These are phyloP conservation scores for Sepiola atlantica DNA, from an alignment of 2,888 invertebrate genomes.

Conservation along the genomic window DNA sequence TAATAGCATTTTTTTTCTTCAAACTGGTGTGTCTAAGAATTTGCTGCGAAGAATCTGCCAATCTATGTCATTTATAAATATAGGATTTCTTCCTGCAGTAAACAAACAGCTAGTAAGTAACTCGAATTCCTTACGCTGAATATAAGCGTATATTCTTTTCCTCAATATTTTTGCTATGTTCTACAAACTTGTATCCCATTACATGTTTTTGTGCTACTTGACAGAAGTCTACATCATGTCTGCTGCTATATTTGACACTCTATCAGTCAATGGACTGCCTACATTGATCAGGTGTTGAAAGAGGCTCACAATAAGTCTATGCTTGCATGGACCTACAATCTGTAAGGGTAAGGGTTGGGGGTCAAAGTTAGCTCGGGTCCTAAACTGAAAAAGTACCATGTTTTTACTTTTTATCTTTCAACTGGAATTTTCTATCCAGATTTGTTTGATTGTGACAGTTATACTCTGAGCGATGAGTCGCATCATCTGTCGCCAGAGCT, in stretches of 20 bases:
- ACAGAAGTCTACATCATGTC: too few species aligned
- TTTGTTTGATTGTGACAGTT: too few species aligned
- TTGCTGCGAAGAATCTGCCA: background rate
- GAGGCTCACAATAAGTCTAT: background rate
- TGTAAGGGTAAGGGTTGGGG: too few species aligned
- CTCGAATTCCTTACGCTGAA: background rate
- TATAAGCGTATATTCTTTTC: background rate
- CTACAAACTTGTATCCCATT: background rate
- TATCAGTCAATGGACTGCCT: background rate
- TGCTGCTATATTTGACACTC: background rate
- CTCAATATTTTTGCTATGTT: conserved; percentile 2
- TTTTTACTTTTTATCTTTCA: too few species aligned
- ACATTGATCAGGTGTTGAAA: conserved; percentile 24
- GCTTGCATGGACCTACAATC: too few species aligned
- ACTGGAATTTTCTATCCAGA: too few species aligned
- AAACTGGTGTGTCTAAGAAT: background rate
- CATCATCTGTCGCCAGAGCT: too few species aligned
- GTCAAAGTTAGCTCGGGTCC: too few species aligned
- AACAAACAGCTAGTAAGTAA: background rate
- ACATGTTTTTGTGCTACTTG: background rate
- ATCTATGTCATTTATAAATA: background rate
- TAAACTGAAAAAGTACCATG: too few species aligned
- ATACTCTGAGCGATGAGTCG: too few species aligned
- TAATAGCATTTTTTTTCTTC: too few species aligned
- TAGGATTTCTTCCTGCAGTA: background rate